phyloP scores from a whole-genome alignment of 2,113 vertebrate species.

The Eptesicus fuscus region DNA sequence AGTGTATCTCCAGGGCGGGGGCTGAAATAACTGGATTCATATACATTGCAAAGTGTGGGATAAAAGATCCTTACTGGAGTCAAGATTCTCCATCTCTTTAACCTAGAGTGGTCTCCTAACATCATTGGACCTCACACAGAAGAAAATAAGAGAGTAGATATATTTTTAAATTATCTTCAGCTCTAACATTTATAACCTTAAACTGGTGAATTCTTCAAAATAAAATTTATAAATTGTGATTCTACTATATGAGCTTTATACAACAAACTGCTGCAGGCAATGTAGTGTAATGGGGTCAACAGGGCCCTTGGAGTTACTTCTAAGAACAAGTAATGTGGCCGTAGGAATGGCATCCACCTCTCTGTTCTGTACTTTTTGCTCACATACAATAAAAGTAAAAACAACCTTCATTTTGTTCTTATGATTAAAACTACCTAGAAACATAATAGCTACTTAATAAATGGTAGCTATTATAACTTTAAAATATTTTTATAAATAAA shows the following conservation, averaged over 20 bases:
- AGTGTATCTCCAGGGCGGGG: background rate
- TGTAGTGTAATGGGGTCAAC: background rate
- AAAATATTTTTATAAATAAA: background rate
- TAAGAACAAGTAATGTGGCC: no score
- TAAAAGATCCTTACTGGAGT: background rate
- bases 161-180: background rate
- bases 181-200: background rate
- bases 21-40: background rate
- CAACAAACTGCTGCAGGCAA: background rate
- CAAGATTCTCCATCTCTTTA: background rate
- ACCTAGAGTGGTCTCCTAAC: background rate
- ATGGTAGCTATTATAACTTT: background rate
- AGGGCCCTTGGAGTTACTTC: background rate
- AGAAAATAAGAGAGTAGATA: background rate
- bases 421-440: background rate
- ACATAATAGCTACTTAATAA: background rate
- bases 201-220: background rate
- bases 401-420: background rate
- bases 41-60: background rate
- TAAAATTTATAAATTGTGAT: background rate
- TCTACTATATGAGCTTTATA: background rate
- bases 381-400: background rate
- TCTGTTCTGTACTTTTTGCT: background rate
- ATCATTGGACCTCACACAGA: background rate
- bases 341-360: background rate